phyloP scores from a whole-genome alignment of 2,888 invertebrate genomes.

The Lochmaea crataegi region DNA sequence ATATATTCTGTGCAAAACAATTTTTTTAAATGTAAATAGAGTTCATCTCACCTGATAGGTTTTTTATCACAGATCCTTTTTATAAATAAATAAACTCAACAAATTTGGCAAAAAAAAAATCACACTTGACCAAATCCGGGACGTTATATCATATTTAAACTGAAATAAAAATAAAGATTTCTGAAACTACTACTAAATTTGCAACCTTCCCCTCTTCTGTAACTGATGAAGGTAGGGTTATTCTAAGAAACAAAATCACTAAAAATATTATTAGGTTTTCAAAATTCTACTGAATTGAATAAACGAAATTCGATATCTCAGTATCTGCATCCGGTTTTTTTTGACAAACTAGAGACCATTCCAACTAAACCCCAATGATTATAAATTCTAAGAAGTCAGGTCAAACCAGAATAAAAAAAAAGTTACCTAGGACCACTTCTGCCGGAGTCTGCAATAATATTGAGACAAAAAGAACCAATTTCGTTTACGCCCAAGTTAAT shows the following conservation, averaged over 20 bases:
- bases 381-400: constrained; percentile 16
- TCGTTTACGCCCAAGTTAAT: constrained; percentile 3
- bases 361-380: background rate
- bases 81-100: background rate
- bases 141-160: constrained; percentile 19
- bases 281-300: background rate
- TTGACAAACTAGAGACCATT: constrained; percentile 11
- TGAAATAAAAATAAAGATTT: constrained; percentile 21
- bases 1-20: too few species aligned
- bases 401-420: constrained; percentile 9
- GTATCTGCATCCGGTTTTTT: constrained; percentile 28
- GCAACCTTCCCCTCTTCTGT: constrained; percentile 11
- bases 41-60: background rate
- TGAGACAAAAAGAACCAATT: background rate
- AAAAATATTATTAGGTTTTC: background rate
- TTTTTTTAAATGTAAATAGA: background rate
- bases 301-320: constrained; percentile 11
- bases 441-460: background rate
- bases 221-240: background rate
- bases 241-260: constrained; percentile 3
- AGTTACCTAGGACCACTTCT: background rate
- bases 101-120: background rate
- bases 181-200: constrained; percentile 4
- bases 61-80: constrained; percentile 14
- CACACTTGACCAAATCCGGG: background rate